Evolutionary conservation across 2,888 invertebrate genomes (phyloP).

Genomic region (Drosophila conformis): DNA sequence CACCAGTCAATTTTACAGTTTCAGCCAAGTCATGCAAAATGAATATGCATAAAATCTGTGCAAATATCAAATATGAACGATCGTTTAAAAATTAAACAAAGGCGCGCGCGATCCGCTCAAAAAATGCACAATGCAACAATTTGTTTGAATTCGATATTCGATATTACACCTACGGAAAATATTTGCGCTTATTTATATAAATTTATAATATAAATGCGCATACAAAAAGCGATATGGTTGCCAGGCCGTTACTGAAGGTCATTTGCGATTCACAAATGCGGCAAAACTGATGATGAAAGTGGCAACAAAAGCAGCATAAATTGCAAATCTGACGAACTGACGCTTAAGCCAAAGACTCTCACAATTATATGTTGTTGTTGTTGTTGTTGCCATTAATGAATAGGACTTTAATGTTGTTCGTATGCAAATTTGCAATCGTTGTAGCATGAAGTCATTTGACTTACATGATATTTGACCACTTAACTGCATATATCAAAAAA

Average conservation of each 20-base stretch:
- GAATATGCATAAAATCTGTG: constrained; percentile 72
- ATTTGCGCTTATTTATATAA: not conserved
- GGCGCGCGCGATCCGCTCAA: constrained; percentile 30
- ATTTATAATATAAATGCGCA: not conserved
- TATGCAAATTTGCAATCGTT: constrained; percentile 67
- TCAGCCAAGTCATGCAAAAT: constrained; percentile 60
- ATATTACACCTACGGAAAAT: constrained; percentile 42
- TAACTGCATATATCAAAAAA: constrained; percentile 24
- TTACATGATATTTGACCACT: constrained; percentile 15
- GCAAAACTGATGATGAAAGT: constrained; percentile 68
- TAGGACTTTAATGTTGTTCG: constrained; percentile 38
- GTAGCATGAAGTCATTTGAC: constrained; percentile 43
- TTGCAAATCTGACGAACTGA: constrained; percentile 31
- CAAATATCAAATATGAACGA: constrained; percentile 53
- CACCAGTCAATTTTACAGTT: constrained; percentile 44
- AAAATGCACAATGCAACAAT: constrained; percentile 65
- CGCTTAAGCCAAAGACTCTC: constrained; percentile 3
- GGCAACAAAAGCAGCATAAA: constrained; percentile 49
- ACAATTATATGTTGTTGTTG: constrained; percentile 17
- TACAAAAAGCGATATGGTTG: constrained; percentile 10
- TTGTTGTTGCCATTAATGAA: constrained; percentile 53
- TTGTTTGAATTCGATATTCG: constrained; percentile 50
- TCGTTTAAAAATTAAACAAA: constrained; percentile 39
- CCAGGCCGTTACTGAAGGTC: constrained; percentile 69
- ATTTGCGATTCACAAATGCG: constrained; percentile 27